phyloP scores from a whole-genome alignment of 2,797 vertebrate species.

The Ceryle rudis region DNA sequence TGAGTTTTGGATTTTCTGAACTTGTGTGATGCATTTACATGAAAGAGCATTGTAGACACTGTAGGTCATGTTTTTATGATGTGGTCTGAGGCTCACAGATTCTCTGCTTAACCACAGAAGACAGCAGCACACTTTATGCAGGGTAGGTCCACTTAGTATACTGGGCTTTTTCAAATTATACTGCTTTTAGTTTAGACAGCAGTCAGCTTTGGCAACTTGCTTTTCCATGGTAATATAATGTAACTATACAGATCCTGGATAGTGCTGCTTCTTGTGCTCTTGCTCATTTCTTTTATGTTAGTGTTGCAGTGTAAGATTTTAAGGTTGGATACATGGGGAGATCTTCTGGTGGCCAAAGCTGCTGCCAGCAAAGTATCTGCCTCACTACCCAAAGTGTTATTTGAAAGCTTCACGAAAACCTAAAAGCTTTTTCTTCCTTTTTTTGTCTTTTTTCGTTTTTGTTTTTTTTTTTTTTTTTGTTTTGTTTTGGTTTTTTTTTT shows the following conservation, averaged over 20 bases:
- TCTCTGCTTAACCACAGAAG: not conserved
- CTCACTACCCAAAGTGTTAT: too few species aligned
- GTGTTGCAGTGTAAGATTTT: not conserved
- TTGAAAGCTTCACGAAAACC: too few species aligned
- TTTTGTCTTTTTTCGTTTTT: too few species aligned
- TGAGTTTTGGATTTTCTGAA: not conserved
- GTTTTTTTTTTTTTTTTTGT: too few species aligned
- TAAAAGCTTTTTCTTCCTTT: too few species aligned
- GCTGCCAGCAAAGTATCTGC: too few species aligned
- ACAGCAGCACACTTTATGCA: not conserved
- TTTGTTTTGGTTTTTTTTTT: too few species aligned
- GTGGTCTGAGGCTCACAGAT: fast-evolving
- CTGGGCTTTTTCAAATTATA: not conserved
- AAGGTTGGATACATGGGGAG: not conserved
- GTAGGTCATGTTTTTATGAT: not conserved
- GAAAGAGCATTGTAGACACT: not conserved
- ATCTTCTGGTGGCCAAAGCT: too few species aligned
- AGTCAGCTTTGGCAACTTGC: too few species aligned
- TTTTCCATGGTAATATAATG: too few species aligned
- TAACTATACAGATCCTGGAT: not conserved
- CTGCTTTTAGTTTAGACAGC: too few species aligned
- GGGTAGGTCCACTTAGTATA: not conserved
- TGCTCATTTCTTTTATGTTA: not conserved
- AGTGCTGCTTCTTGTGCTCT: not conserved
- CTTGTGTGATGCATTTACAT: not conserved